Percentiles rank a stretch among this genome's conserved stretches.
phyloP scores from a whole-genome alignment of 1,140 invertebrate species.

The Cherax destructor region DNA sequence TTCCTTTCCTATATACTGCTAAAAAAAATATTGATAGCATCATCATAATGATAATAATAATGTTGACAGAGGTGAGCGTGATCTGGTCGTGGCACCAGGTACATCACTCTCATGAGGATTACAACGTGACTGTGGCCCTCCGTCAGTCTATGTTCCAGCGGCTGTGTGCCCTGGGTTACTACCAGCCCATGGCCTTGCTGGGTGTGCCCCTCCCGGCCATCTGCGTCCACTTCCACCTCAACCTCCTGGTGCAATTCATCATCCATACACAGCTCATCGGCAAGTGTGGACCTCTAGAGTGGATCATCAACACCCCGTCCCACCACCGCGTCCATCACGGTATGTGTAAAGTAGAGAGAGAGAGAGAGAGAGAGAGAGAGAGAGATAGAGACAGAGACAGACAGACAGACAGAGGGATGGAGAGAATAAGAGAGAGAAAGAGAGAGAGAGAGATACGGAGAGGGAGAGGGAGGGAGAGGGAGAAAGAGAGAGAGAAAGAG shows the following conservation, averaged over 20 bases:
- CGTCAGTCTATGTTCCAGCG: slow-evolving; percentile 88
- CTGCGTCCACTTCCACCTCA: slow-evolving; percentile 89
- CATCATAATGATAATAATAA: too few relatives aligned
- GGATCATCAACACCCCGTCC: slow-evolving; percentile 90
- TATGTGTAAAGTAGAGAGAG: slow-evolving; percentile 74
- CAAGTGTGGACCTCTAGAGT: slow-evolving; percentile 88
- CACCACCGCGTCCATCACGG: slow-evolving; percentile 94
- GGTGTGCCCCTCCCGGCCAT: slow-evolving; percentile 88
- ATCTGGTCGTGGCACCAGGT: slow-evolving; percentile 96
- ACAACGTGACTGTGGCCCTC: slow-evolving; percentile 91
- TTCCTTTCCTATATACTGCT: not conserved
- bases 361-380: too few relatives aligned
- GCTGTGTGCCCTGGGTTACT: slow-evolving; percentile 89
- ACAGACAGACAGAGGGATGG: too few relatives aligned
- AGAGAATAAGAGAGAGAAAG: too few relatives aligned
- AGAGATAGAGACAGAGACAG: too few relatives aligned
- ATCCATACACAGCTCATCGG: slow-evolving; percentile 90
- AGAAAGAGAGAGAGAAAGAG: not conserved
- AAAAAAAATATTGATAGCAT: too few relatives aligned
- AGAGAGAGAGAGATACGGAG: too few relatives aligned
- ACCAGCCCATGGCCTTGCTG: slow-evolving; percentile 87
- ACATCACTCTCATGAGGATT: slow-evolving; percentile 96
- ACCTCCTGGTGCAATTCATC: slow-evolving; percentile 93
- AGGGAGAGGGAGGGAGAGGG: not conserved
- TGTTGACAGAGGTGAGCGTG: slow-evolving; percentile 84